Evolutionary conservation across 1,140 invertebrate species (phyloP), one percentile per base, ranked within the genome.

Genomic region (Achatina immaculata): DNA sequence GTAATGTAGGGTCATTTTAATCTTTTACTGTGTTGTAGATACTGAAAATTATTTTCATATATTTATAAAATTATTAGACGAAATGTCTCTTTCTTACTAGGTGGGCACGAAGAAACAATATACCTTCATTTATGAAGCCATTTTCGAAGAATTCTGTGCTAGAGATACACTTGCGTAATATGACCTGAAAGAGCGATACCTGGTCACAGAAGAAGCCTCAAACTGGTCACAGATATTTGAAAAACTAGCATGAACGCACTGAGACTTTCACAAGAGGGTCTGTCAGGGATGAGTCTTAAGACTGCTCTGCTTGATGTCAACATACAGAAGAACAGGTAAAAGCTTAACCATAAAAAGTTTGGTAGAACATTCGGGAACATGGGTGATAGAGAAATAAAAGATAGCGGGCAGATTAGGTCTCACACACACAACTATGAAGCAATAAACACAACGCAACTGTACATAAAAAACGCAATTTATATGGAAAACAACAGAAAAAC

Each of bases 61-160:
- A n/a, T n/a, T n/a, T n/a, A n/a, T n/a, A n/a, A n/a, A n/a, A n/a
- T n/a, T n/a, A n/a, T n/a, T n/a, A n/a, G n/a, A n/a, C n/a, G n/a
- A n/a, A n/a, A n/a, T n/a, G 69, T 80, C 86, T 62, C 81, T 89
- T 4, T 77, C 85, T 6, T 82, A 80, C n/a, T 89, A 90, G 88
- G 90, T 91, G 14, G 75, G 89, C n/a, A 90, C 90, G 1, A 79
- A 86, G 19, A 88, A 87, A 51, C 88, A 91, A 75, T 91, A 91
- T 76, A 66, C 87, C 14, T 89, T 90, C 68, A 89, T 91, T 42
- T 91, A 91, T 72, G 89, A 90, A 40, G 84, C 84, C 19, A 83
- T 91, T 16, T 88, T 89, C 78, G 90, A 91, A 82, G 85, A 85
- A 16, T 85, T 88, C 66, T 80, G 87, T 28, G 86, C 85, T 24